A percentile compares a stretch with the other conserved stretches of the same genome.
Conservation (phyloP, 2,797 vertebrate genomes). For the Halcyon badia region DNA sequence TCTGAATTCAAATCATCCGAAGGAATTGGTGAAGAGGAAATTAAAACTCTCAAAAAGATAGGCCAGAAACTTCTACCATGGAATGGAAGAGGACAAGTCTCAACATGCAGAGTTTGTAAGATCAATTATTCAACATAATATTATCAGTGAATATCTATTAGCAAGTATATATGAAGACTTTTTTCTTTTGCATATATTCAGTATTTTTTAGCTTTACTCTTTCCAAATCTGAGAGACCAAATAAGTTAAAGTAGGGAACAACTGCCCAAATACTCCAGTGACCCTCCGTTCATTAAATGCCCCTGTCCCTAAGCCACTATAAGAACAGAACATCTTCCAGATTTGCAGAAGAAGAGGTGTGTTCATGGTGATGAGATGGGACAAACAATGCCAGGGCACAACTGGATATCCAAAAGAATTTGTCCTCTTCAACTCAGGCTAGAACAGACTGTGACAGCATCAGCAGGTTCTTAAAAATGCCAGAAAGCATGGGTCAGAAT, state of each 20-base stretch:
- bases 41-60: background rate
- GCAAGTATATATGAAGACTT: background rate
- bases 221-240: background rate
- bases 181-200: background rate
- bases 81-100: background rate
- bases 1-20: background rate
- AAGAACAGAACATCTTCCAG: background rate
- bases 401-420: background rate
- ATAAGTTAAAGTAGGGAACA: background rate
- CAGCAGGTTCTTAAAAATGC: background rate
- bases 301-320: background rate
- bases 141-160: background rate
- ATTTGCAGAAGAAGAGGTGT: background rate
- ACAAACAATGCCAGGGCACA: background rate
- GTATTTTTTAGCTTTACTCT: background rate
- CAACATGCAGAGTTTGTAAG: background rate
- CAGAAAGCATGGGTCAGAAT: background rate
- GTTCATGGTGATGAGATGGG: background rate
- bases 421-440: background rate
- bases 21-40: background rate
- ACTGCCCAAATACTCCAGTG: background rate
- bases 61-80: background rate
- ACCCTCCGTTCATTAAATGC: background rate
- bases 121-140: background rate
- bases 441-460: background rate